phyloP scores from a whole-genome alignment of 2,888 invertebrate genomes.

The Drosophila mayaguana region DNA sequence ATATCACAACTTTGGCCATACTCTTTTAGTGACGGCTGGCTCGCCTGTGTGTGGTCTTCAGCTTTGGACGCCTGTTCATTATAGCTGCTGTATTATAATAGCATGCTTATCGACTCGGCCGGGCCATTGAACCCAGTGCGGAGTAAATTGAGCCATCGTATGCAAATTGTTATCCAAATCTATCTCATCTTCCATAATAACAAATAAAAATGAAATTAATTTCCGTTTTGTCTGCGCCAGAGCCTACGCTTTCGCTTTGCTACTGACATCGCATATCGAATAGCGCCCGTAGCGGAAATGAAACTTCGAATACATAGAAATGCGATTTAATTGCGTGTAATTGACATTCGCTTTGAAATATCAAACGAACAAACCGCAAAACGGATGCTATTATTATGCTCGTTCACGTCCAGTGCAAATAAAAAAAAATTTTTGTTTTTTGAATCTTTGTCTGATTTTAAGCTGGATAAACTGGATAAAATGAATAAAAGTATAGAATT shows the following conservation, averaged over 20 bases:
- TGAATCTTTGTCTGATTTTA: too few species aligned
- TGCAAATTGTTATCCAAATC: constrained; percentile 40
- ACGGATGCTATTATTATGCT: constrained; percentile 58
- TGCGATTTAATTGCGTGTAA: constrained; percentile 71
- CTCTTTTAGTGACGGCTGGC: constrained; percentile 29
- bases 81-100: constrained; percentile 67
- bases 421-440: neutral
- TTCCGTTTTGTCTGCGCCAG: constrained; percentile 58
- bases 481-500: too few species aligned
- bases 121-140: constrained; percentile 57
- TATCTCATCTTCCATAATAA: constrained; percentile 64
- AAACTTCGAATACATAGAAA: constrained; percentile 63
- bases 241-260: constrained; percentile 36
- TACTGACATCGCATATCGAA: constrained; percentile 36
- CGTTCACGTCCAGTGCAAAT: neutral
- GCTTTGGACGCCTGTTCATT: constrained; percentile 67
- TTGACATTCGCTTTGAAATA: constrained; percentile 66
- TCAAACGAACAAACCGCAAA: constrained; percentile 57
- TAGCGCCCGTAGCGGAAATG: constrained; percentile 63
- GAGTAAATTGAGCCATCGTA: constrained; percentile 37
- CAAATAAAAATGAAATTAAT: constrained; percentile 74
- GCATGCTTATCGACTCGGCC: constrained; percentile 69
- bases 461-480: too few species aligned
- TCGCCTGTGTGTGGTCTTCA: constrained; percentile 48
- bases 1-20: constrained; percentile 72